These are phyloP conservation scores for Heliconius cydno DNA, from an alignment of 2,888 invertebrate species.

Conservation along the genomic window DNA sequence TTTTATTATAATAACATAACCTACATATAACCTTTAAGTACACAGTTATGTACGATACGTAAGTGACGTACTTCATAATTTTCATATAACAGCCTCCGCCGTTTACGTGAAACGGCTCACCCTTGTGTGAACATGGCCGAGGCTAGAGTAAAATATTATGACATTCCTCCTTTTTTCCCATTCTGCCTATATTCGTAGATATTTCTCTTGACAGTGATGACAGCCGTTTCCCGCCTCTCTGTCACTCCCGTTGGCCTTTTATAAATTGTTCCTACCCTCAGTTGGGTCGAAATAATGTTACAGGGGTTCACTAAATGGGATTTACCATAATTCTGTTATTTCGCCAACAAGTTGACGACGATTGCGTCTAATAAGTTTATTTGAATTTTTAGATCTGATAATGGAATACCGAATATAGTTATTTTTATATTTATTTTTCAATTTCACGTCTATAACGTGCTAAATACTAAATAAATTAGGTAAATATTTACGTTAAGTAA, in stretches of 20 bases:
- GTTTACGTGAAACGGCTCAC: conserved; percentile 21
- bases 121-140: conserved; percentile 45
- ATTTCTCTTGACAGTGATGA: conserved; percentile 75
- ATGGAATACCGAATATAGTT: neutral
- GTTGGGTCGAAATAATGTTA: conserved; percentile 71
- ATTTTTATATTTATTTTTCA: neutral
- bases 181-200: conserved; percentile 63
- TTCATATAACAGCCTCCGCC: conserved; percentile 19
- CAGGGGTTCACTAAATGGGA: conserved; percentile 74
- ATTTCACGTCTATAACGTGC: neutral
- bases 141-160: conserved; percentile 72
- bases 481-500: neutral
- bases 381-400: conserved; percentile 23
- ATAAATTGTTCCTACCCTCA: conserved; percentile 76
- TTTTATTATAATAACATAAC: conserved; percentile 5
- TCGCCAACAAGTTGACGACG: conserved; percentile 67
- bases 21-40: conserved; percentile 12
- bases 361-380: conserved; percentile 39
- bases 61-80: conserved; percentile 15
- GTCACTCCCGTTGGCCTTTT: conserved; percentile 73
- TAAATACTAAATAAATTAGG: neutral
- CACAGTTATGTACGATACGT: conserved; percentile 6
- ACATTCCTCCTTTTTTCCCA: conserved; percentile 69
- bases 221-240: conserved; percentile 77
- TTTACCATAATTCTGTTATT: conserved; percentile 78